Evolutionary conservation across 2,888 invertebrate species (phyloP).

Genomic region (Deroplatys truncata): DNA sequence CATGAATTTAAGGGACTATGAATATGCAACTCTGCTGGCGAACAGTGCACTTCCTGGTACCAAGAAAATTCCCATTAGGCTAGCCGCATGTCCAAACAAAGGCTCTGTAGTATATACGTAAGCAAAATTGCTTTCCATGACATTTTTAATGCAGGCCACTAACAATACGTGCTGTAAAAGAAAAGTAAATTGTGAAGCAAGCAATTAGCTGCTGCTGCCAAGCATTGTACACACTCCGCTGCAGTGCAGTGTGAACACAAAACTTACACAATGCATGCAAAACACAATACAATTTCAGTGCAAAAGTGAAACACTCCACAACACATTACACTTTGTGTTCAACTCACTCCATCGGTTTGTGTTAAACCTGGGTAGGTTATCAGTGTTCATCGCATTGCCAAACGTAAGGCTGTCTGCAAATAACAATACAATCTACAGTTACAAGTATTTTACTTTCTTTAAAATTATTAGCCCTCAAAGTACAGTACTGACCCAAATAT

Average conservation of each 20-base stretch:
- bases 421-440: neutral
- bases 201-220: neutral
- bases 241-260: neutral
- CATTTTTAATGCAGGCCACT: neutral
- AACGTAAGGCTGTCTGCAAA: slow-evolving; percentile 28
- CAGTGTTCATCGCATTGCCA: slow-evolving; percentile 27
- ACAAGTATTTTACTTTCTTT: neutral
- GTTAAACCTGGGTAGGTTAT: slow-evolving; percentile 31
- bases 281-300: neutral
- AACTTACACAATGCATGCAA: neutral
- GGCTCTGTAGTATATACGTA: too few species aligned
- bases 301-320: neutral
- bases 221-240: neutral
- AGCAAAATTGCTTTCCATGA: neutral
- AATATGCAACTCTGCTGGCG: too few species aligned
- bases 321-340: neutral
- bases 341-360: slow-evolving; percentile 47
- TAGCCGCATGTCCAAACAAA: too few species aligned
- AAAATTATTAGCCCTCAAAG: too few species aligned
- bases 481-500: too few species aligned
- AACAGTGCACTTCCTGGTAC: too few species aligned
- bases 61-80: too few species aligned
- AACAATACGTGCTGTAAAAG: neutral
- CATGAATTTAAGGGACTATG: too few species aligned
- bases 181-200: neutral